Percentiles rank a stretch among this genome's conserved stretches.
Conservation (phyloP, 2,888 invertebrate genomes). For the Lasioglossum villosulum region DNA sequence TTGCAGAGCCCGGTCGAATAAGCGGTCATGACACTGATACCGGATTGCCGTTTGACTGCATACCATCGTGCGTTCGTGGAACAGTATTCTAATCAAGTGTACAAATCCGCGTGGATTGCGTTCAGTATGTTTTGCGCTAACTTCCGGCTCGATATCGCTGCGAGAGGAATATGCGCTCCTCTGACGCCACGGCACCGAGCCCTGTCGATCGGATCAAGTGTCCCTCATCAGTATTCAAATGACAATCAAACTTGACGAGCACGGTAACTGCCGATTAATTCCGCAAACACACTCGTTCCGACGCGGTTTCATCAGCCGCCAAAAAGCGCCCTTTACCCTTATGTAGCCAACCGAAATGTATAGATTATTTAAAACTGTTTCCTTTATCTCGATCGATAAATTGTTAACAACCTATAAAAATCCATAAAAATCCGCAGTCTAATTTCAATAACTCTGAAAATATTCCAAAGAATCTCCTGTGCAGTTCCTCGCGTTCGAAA, state of each 20-base stretch:
- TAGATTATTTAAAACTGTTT: too few relatives aligned
- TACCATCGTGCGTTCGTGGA: constrained; percentile 18
- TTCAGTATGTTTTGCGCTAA: constrained; percentile 20
- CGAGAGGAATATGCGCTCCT: neutral
- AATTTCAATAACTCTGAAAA: too few relatives aligned
- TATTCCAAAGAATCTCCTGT: too few relatives aligned
- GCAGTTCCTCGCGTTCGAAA: too few relatives aligned
- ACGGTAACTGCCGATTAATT: constrained; percentile 6
- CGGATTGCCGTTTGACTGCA: constrained; percentile 25
- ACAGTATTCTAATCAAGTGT: constrained; percentile 50
- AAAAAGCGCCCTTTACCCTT: neutral
- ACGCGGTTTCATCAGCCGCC: neutral
- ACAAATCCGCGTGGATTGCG: constrained; percentile 36
- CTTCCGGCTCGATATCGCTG: neutral
- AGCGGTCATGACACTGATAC: constrained; percentile 35
- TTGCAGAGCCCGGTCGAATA: constrained; percentile 27
- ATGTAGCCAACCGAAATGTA: too few relatives aligned
- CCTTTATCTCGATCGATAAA: too few relatives aligned
- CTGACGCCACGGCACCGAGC: neutral
- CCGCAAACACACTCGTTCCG: neutral
- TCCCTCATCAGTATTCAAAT: constrained; percentile 6
- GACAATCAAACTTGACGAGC: constrained; percentile 10
- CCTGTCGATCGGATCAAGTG: constrained; percentile 10
- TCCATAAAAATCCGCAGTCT: too few relatives aligned
- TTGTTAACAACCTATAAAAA: too few relatives aligned